Conservation (phyloP, 2,888 invertebrate genomes). For the Apamea anceps region DNA sequence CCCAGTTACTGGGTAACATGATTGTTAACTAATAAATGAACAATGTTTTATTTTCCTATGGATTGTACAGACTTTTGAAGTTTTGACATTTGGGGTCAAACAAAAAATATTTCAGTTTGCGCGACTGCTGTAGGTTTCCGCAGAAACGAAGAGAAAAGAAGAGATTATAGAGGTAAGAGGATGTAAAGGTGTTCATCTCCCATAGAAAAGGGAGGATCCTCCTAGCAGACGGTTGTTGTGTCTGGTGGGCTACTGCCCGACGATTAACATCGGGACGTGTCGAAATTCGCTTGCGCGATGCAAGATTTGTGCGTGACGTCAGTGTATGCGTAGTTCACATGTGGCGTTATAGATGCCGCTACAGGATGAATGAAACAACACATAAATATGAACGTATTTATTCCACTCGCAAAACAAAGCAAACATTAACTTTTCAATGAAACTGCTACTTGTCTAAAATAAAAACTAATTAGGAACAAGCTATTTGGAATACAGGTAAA, state of each 20-base stretch:
- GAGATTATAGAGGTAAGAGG: background rate
- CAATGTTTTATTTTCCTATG: background rate
- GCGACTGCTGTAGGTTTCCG: background rate
- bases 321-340: background rate
- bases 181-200: background rate
- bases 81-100: background rate
- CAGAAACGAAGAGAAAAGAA: no score
- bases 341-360: background rate
- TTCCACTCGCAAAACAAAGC: conserved; percentile 12
- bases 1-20: no score
- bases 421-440: background rate
- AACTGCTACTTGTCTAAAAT: background rate
- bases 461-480: conserved; percentile 1
- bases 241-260: no score
- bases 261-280: background rate
- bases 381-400: conserved; percentile 11
- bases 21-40: background rate
- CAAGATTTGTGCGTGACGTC: background rate
- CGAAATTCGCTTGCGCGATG: background rate
- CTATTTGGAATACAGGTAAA: background rate
- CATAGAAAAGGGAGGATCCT: background rate
- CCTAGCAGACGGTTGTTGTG: background rate
- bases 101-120: background rate
- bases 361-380: conserved; percentile 8
- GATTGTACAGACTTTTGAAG: background rate